Base-by-base conservation (phyloP, 1,140 invertebrate genomes). In the Zaprionus camerounensis region DNA sequence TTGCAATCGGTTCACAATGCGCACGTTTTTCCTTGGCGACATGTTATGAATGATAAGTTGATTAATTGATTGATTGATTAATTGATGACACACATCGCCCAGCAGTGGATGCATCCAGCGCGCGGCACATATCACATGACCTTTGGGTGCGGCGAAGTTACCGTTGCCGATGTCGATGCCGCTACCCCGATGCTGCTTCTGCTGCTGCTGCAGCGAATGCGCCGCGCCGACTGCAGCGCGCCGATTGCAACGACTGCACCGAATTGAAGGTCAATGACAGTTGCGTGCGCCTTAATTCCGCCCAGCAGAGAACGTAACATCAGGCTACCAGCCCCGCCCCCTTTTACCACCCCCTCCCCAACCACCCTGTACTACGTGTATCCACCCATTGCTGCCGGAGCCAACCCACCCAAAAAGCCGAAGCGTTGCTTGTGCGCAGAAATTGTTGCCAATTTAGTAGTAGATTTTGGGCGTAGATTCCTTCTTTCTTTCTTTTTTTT, bases 221-320 rank as follows among this genome's bases (percentile, higher is more conserved):
- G 24, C 22, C 24, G 51, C 55, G 20, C 20, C 76, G 58, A 55
- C 74, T 81, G 78, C 78, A 77, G 31, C 5, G 22, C 55, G 22
- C 12, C 76, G 59, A 61, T 73, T 81, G 79, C 79, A 78, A 80
- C 81, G 77, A 83, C 69, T 87, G 83, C 83, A 76, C 34, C 73
- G 68, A 87, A 84, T 87, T 87, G 83, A 87, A 87, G 83, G 83
- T 87, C 83, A 87, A 87, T 87, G 83, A 87, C 83, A 87, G 83
- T 87, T 87, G 83, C 84, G 83, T 88, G 83, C 81, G 84, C 83
- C 83, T 81, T 85, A 81, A 73, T 86, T 68, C 66, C 69, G 69
- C 71, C 79, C 69, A 56, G 57, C 5, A 34, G 31, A 34, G 24
- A 15, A 22, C 22, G 31, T 34, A 34, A 36, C 65, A 34, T 22